Conservation (phyloP, 2,797 vertebrate species). For the Ateles fusciceps region DNA sequence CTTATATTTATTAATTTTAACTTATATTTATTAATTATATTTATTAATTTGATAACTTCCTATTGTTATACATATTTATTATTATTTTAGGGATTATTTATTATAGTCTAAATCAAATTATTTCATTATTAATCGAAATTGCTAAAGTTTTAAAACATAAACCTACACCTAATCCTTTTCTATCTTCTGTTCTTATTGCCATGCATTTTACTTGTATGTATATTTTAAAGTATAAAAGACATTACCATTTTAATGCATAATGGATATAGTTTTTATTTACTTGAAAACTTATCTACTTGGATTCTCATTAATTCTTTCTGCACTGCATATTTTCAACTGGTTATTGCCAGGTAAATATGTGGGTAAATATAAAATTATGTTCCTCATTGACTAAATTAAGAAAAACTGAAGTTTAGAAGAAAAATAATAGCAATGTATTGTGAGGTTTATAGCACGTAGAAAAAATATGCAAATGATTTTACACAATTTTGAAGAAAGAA, state of each 20-base stretch:
- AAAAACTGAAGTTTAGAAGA: background rate
- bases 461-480: background rate
- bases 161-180: background rate
- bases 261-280: background rate
- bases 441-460: background rate
- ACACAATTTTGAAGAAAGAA: background rate
- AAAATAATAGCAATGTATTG: background rate
- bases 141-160: background rate
- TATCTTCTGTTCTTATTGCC: background rate
- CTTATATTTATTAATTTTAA: background rate
- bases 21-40: background rate
- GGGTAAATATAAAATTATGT: background rate
- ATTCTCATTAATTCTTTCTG: background rate
- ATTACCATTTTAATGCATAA: background rate
- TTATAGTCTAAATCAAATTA: background rate
- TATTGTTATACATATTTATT: background rate
- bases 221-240: background rate
- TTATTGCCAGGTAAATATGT: background rate
- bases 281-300: background rate
- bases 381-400: too few species aligned
- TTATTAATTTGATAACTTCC: background rate
- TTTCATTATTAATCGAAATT: background rate
- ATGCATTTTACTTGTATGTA: background rate
- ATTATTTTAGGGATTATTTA: background rate
- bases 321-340: background rate